Percentiles rank a stretch among this genome's conserved stretches.
Evolutionary conservation across 2,888 invertebrate species (phyloP).

Genomic region (Mechanitis messenoides): DNA sequence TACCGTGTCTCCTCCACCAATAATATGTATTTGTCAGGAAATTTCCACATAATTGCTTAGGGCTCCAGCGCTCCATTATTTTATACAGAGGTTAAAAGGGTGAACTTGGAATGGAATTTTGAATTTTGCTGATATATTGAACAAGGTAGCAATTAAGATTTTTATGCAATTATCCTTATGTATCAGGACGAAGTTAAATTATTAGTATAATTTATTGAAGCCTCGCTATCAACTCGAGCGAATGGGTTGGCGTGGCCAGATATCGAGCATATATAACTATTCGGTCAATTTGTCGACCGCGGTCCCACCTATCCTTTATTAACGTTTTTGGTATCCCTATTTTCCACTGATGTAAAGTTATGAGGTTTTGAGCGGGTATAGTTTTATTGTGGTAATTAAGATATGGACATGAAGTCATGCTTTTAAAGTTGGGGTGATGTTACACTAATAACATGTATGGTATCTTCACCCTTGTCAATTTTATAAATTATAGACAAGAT

Average conservation of each 20-base stretch:
- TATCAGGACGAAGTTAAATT: slow-evolving; percentile 40
- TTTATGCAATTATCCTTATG: slow-evolving; percentile 40
- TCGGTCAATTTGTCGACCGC: slow-evolving; percentile 60
- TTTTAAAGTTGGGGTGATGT: slow-evolving; percentile 55
- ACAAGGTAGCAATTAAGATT: slow-evolving; percentile 21
- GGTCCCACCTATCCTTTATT: slow-evolving; percentile 53
- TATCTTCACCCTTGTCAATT: slow-evolving; percentile 12
- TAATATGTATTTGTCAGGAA: slow-evolving; percentile 57
- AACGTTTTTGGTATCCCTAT: slow-evolving; percentile 59
- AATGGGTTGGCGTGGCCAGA: slow-evolving; percentile 35
- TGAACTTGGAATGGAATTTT: slow-evolving; percentile 46
- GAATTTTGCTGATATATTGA: slow-evolving; percentile 31
- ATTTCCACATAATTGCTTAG: slow-evolving; percentile 56
- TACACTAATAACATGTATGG: slow-evolving; percentile 34
- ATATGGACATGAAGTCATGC: slow-evolving; percentile 63
- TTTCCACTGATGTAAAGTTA: slow-evolving; percentile 61
- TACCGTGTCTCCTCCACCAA: slow-evolving; percentile 48
- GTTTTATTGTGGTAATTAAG: slow-evolving; percentile 72
- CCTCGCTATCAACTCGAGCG: slow-evolving; percentile 41
- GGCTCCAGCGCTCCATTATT: slow-evolving; percentile 43
- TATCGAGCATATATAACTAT: slow-evolving; percentile 52
- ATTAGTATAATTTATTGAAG: slow-evolving; percentile 62
- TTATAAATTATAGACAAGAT: slow-evolving; percentile 7
- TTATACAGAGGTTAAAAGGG: slow-evolving; percentile 52
- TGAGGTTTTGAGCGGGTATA: slow-evolving; percentile 62